Evolutionary conservation across 2,113 vertebrate species (phyloP), one percentile per base, ranked within the genome.

Genomic region (Pseudonaja textilis): DNA sequence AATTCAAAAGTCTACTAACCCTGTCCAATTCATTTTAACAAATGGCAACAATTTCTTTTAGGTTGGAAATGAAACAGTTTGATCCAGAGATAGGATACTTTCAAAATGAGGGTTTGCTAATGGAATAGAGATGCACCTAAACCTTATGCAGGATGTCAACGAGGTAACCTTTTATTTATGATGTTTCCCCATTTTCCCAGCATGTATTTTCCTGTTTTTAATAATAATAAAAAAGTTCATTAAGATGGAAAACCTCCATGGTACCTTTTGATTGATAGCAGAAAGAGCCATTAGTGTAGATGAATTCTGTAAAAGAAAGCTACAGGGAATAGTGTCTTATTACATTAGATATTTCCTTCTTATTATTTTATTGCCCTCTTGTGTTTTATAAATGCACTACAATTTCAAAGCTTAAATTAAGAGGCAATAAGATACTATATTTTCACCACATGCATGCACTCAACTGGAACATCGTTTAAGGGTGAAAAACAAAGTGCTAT

Each of bases 331-430:
- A 81, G 22, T 85, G 12, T 39, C 59, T 92, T 42, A 88, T 47
- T 55, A n/a, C 34, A 47, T 85, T 59, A 89, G 54, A 50, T 25
- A n/a, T 39, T 6, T 34, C 29, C 11, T 89, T 89, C 25, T 57
- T 59, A 92, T 89, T 34, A 88, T 92, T 92, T 57, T 45, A 92
- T 89, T 92, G 92, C 92, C 92, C 52, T 89, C 92, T 92, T 85
- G 92, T 89, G 92, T 50, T 92, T 92, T 59, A 50, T 47, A 74
- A 61, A 81, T 47, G 88, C 23, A 92, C 56, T 92, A 74, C 92
- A 92, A 52, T 22, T 47, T 85, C 26, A 89, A 89, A 45, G 29
- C 29, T 25, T 45, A 57, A 4, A 29, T 85, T 39, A n/a, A 89
- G 20, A 57, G 5, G 45, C 3, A 34, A 54, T 12, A 81, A 81